phyloP scores from a whole-genome alignment of 2,797 vertebrate genomes.

The Emys orbicularis region DNA sequence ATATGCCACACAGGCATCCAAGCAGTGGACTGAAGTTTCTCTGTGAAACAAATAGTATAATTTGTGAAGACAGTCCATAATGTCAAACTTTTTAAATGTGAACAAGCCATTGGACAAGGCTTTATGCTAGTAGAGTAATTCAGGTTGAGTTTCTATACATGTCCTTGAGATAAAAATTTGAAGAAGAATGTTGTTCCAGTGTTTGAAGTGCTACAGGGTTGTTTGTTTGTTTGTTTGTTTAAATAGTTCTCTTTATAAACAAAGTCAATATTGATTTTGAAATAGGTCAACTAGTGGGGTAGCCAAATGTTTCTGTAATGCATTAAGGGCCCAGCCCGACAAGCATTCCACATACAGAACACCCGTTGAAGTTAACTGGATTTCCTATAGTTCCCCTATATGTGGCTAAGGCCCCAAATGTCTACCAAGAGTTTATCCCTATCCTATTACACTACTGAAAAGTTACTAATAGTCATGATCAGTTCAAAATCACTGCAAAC shows the following conservation, averaged over 20 bases:
- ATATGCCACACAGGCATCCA: slow-evolving; percentile 14
- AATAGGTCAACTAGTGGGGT: background rate
- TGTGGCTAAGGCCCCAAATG: background rate
- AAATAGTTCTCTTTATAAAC: background rate
- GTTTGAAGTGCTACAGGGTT: background rate
- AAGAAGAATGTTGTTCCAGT: background rate
- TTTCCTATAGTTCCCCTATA: slow-evolving; percentile 1
- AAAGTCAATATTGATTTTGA: slow-evolving; percentile 33
- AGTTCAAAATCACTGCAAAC: background rate
- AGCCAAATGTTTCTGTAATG: background rate
- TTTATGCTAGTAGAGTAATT: slow-evolving; percentile 7
- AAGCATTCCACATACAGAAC: background rate
- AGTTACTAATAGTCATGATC: background rate
- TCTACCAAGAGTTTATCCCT: background rate
- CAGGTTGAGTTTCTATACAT: slow-evolving; percentile 31
- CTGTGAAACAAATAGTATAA: slow-evolving; percentile 34
- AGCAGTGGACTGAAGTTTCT: slow-evolving; percentile 37
- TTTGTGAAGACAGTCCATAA: slow-evolving; percentile 14
- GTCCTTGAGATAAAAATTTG: slow-evolving; percentile 46
- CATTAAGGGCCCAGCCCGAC: background rate
- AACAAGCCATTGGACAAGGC: slow-evolving; percentile 11
- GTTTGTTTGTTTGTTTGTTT: background rate
- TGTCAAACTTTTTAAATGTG: slow-evolving; percentile 38
- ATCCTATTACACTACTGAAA: background rate
- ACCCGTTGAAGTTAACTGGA: background rate